phyloP scores from a whole-genome alignment of 2,113 vertebrate species.

The Notarius quadriscutis region DNA sequence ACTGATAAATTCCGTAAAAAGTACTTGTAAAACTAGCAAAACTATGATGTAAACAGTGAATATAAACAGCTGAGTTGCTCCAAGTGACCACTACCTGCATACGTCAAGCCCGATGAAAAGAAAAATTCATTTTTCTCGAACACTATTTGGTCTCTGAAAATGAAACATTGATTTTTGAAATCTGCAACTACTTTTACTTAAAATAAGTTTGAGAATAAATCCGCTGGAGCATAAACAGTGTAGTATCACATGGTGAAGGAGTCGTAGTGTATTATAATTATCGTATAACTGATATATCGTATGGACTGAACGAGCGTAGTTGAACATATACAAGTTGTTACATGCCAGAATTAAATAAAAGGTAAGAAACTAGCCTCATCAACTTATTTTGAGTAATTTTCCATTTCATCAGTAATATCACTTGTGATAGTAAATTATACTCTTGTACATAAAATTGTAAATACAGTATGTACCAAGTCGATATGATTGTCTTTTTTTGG shows the following conservation, averaged over 20 bases:
- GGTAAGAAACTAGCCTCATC: conserved; percentile 63
- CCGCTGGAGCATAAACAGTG: not conserved
- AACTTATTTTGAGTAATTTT: conserved; percentile 59
- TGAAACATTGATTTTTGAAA: too few species aligned
- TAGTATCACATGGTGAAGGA: not conserved
- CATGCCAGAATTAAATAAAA: conserved; percentile 39
- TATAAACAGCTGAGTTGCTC: too few species aligned
- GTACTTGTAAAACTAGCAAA: too few species aligned
- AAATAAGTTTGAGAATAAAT: too few species aligned
- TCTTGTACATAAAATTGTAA: conserved; percentile 77
- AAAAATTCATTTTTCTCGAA: too few species aligned
- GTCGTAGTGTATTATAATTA: conserved; percentile 2
- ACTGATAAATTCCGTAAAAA: too few species aligned
- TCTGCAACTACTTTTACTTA: too few species aligned
- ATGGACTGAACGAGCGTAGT: not conserved
- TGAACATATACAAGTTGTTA: not conserved
- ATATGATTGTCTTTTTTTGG: conserved; percentile 70
- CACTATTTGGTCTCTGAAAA: too few species aligned
- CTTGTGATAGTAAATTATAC: conserved; percentile 75
- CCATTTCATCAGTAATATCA: conserved; percentile 63
- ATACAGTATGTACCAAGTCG: conserved; percentile 70
- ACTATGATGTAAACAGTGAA: too few species aligned
- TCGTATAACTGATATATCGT: conserved; percentile 13
- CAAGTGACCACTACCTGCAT: too few species aligned
- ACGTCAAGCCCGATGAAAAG: too few species aligned